Evolutionary conservation across 2,113 vertebrate genomes (phyloP), one percentile per base, ranked within the genome.

Genomic region (Scomber scombrus): DNA sequence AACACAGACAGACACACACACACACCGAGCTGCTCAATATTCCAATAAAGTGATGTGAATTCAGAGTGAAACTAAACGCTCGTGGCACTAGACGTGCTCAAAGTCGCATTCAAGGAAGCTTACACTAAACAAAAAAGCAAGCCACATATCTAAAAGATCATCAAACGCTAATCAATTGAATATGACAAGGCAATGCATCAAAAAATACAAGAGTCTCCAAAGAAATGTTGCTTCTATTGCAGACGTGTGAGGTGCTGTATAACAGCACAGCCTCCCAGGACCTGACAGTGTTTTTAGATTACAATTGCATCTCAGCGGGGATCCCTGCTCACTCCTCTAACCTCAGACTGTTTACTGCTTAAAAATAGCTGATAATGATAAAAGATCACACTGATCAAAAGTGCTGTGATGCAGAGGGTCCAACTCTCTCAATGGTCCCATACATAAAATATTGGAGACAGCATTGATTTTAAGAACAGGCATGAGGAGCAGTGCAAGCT

Each of bases 221-320:
- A 83, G 78, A 88, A 84, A 81, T 80, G 16, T 18, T 57, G 75
- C 64, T 78, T 81, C 69, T 75, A 71, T 88, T 86, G 55, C 88
- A 75, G 75, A 84, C 85, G 83, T 62, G 80, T 71, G 73, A 85
- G 54, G 71, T 18, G 68, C 56, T 69, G 80, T 21, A 49, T 29
- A 84, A 10, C 71, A 73, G 63, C 79, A 46, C 74, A 79, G 73
- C 64, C 88, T 85, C 84, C 26, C 71, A 75, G 87, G 82, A 87
- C 75, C 12, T 85, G 74, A 82, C 83, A 71, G 82, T 88, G 88
- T 84, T 82, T 84, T 75, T 56, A 74, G 73, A 85, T 82, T 67
- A 87, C 84, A 89, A 74, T 49, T 73, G 80, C 73, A 74, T 80
- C 88, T 45, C 90, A 89, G 84, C 87, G 71, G 85, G 86, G 85